Evolutionary conservation across 2,113 vertebrate genomes (phyloP).

Genomic region (Mus spicilegus): DNA sequence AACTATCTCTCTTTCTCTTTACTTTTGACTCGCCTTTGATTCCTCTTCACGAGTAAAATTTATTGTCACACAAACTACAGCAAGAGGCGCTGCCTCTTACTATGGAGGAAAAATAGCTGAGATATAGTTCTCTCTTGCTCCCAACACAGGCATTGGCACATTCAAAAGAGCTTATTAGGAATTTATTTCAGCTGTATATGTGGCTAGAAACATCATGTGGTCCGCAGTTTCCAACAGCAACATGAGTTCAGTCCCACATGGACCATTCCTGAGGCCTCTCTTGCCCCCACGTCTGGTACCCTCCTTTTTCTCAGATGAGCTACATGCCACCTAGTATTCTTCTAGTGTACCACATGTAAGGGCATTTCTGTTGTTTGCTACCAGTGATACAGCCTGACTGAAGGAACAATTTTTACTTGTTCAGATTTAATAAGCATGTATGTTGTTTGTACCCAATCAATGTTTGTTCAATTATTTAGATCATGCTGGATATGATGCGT

Average conservation of each 20-base stretch:
- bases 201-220: background rate
- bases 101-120: background rate
- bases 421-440: conserved; percentile 11
- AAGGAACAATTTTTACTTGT: conserved; percentile 22
- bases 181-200: background rate
- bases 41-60: background rate
- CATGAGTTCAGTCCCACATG: accelerated
- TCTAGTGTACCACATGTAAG: background rate
- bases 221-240: background rate
- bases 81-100: background rate
- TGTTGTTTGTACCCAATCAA: background rate
- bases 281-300: background rate
- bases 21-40: background rate
- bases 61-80: background rate
- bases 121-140: background rate
- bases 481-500: background rate
- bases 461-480: conserved; percentile 20
- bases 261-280: background rate
- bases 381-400: background rate
- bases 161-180: background rate
- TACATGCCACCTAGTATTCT: background rate
- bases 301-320: background rate
- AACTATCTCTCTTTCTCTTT: background rate
- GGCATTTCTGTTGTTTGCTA: conserved; percentile 30
- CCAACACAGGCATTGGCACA: background rate